Conservation (phyloP, 1,140 invertebrate species). For the Drosophila navojoa region DNA sequence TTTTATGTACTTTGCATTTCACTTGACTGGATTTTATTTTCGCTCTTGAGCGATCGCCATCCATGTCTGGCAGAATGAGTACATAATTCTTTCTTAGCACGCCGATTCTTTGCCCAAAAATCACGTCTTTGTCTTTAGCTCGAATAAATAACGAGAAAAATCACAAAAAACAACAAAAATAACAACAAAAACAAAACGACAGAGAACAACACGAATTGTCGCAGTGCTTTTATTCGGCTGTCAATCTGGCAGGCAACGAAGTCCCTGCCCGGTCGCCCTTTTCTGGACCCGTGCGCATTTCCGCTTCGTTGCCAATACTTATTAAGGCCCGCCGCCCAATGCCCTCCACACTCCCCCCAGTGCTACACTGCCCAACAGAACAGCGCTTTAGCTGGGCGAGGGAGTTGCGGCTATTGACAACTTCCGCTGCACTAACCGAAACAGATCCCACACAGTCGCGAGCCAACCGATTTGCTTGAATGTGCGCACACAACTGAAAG, state of each 20-base stretch:
- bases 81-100: slow-evolving; percentile 57
- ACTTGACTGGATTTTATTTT: slow-evolving; percentile 59
- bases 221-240: slow-evolving; percentile 33
- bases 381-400: background rate
- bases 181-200: slow-evolving; percentile 11
- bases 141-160: slow-evolving; percentile 7
- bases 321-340: slow-evolving; percentile 28
- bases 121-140: slow-evolving; percentile 71
- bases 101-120: slow-evolving; percentile 56
- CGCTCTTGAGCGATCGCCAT: slow-evolving; percentile 40
- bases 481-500: slow-evolving; percentile 75
- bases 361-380: background rate
- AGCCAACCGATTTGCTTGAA: slow-evolving; percentile 77
- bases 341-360: background rate
- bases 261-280: slow-evolving; percentile 30
- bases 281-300: slow-evolving; percentile 60
- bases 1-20: slow-evolving; percentile 36
- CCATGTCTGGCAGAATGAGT: slow-evolving; percentile 56
- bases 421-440: slow-evolving; percentile 69
- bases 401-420: slow-evolving; percentile 22
- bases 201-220: slow-evolving; percentile 27
- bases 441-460: slow-evolving; percentile 19
- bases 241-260: slow-evolving; percentile 14
- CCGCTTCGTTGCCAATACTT: slow-evolving; percentile 72
- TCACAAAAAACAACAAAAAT: slow-evolving; percentile 4